Conservation (phyloP, 2,888 invertebrate genomes). For the Andrena camellia region DNA sequence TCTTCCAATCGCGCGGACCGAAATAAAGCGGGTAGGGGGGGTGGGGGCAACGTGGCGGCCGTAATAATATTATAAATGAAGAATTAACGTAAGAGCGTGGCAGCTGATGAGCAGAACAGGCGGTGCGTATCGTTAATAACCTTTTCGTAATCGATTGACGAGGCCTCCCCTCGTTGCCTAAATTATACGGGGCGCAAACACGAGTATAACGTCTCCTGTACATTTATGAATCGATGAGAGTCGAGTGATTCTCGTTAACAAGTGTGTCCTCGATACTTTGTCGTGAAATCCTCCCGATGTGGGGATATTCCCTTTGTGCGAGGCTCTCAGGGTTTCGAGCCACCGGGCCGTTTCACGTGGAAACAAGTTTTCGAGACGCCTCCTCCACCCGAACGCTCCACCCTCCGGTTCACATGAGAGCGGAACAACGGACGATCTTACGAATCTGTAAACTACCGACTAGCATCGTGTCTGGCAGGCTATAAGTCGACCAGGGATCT, state of each 20-base stretch:
- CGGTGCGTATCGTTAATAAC: slow-evolving; percentile 22
- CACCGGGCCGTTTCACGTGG: slow-evolving; percentile 13
- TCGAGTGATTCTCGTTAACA: not conserved
- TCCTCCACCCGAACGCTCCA: slow-evolving; percentile 40
- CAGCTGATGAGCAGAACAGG: slow-evolving; percentile 18
- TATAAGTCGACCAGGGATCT: slow-evolving; percentile 16
- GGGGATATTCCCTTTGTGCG: slow-evolving; percentile 7
- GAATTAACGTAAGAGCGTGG: slow-evolving; percentile 20
- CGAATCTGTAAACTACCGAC: slow-evolving; percentile 60
- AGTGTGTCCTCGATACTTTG: not conserved
- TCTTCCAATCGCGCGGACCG: slow-evolving; percentile 49
- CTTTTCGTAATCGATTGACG: slow-evolving; percentile 4
- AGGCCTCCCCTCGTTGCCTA: not conserved
- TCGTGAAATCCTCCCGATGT: not conserved
- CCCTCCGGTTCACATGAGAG: slow-evolving; percentile 52
- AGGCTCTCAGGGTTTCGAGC: not conserved
- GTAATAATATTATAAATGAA: slow-evolving; percentile 57
- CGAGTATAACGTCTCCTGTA: not conserved
- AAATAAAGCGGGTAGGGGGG: slow-evolving; percentile 7
- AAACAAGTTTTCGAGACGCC: slow-evolving; percentile 34
- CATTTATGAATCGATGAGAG: slow-evolving; percentile 20
- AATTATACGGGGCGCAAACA: not conserved
- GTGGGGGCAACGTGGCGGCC: not conserved
- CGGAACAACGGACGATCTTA: slow-evolving; percentile 55
- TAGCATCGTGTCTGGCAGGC: slow-evolving; percentile 23